Evolutionary conservation across 2,888 invertebrate genomes (phyloP).

Genomic region (Ennomos erosarius): DNA sequence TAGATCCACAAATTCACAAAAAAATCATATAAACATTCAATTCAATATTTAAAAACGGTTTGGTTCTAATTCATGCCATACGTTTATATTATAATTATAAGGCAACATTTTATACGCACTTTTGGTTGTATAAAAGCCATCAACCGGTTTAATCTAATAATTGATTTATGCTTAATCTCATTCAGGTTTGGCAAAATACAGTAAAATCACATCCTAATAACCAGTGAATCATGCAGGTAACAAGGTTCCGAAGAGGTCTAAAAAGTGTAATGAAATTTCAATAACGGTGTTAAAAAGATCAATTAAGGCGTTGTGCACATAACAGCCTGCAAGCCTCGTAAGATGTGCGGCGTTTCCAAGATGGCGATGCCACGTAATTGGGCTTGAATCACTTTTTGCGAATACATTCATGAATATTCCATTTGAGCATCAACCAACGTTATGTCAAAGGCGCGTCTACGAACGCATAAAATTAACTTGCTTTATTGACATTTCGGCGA

Average conservation of each 20-base stretch:
- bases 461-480: constrained; percentile 28
- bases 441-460: constrained; percentile 31
- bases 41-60: too few relatives aligned
- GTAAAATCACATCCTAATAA: constrained; percentile 2
- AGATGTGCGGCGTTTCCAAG: constrained; percentile 39
- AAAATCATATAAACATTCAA: too few relatives aligned
- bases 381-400: constrained; percentile 46
- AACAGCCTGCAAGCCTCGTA: constrained; percentile 33
- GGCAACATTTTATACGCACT: too few relatives aligned
- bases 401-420: constrained; percentile 42
- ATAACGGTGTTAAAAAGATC: constrained; percentile 46
- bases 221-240: constrained; percentile 24
- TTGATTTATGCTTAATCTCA: too few relatives aligned
- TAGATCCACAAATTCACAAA: too few relatives aligned
- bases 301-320: constrained; percentile 43
- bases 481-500: constrained; percentile 18
- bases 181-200: background rate
- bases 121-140: too few relatives aligned
- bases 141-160: too few relatives aligned
- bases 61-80: too few relatives aligned
- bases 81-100: too few relatives aligned
- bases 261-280: constrained; percentile 41
- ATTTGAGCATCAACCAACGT: constrained; percentile 32
- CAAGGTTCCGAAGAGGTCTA: constrained; percentile 38
- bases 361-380: constrained; percentile 47